These are phyloP conservation scores for Synergus umbraculus DNA, from an alignment of 2,888 invertebrate genomes.

Conservation along the genomic window DNA sequence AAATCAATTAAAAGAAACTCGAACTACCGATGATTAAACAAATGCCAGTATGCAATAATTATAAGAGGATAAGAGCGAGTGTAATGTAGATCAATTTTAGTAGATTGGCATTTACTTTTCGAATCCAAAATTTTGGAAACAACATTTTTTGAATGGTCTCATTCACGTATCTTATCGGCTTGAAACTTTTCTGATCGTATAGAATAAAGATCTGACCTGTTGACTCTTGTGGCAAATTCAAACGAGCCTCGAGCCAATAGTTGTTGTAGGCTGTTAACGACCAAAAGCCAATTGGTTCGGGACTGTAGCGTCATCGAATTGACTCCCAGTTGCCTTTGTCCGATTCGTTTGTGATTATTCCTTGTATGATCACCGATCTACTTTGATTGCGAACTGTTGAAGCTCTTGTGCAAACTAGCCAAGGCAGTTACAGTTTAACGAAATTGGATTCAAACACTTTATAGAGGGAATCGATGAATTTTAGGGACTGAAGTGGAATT, in stretches of 20 bases:
- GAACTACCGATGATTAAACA: background rate
- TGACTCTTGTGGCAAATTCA: slow-evolving; percentile 5
- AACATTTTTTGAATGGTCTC: background rate
- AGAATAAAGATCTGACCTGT: background rate
- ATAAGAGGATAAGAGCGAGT: background rate
- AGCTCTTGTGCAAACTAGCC: slow-evolving; percentile 8
- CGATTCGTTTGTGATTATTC: slow-evolving; percentile 19
- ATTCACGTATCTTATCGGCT: background rate
- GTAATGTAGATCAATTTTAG: background rate
- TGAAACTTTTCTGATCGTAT: background rate
- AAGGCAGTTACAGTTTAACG: slow-evolving; percentile 4
- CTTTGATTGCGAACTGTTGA: slow-evolving; percentile 28
- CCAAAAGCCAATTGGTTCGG: slow-evolving; percentile 16
- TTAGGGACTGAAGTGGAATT: background rate
- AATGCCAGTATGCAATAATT: background rate
- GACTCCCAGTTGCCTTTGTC: slow-evolving; percentile 9
- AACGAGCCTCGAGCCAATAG: slow-evolving; percentile 1
- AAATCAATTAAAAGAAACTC: slow-evolving; percentile 15
- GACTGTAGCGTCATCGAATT: slow-evolving; percentile 1
- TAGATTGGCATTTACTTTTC: background rate
- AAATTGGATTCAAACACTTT: background rate
- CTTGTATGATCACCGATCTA: slow-evolving; percentile 29
- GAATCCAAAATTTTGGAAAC: background rate
- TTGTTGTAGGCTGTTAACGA: background rate
- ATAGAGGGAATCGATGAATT: slow-evolving; percentile 6